Evolutionary conservation across 2,113 vertebrate genomes (phyloP).

Genomic region (Upupa epops): DNA sequence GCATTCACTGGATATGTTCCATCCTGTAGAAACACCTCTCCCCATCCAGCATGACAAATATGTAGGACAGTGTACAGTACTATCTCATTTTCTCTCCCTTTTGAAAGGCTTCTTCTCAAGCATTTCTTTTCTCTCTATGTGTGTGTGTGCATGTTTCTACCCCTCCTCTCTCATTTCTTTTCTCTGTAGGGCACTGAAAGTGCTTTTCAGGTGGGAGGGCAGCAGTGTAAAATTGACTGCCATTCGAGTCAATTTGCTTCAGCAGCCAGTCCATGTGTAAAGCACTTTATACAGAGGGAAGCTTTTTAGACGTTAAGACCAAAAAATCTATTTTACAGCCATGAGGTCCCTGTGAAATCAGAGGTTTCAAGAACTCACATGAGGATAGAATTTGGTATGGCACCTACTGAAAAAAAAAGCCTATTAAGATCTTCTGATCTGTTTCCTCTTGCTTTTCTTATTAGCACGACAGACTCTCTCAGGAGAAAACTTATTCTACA

Average conservation of each 20-base stretch:
- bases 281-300: slow-evolving; percentile 42
- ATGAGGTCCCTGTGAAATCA: slow-evolving; percentile 7
- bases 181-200: slow-evolving; percentile 49
- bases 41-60: neutral
- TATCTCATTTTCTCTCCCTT: neutral
- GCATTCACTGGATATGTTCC: neutral
- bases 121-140: neutral
- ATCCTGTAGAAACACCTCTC: slow-evolving; percentile 10
- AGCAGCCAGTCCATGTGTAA: slow-evolving; percentile 62
- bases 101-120: neutral
- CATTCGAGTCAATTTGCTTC: slow-evolving; percentile 63
- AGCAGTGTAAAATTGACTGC: slow-evolving; percentile 50
- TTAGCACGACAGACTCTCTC: neutral
- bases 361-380: slow-evolving; percentile 9
- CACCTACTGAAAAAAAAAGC: neutral
- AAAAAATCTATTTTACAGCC: slow-evolving; percentile 29
- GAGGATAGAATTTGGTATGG: slow-evolving; percentile 9
- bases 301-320: slow-evolving; percentile 39
- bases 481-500: neutral
- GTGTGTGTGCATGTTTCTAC: neutral
- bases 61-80: neutral
- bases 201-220: slow-evolving; percentile 57
- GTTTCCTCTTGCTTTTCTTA: slow-evolving; percentile 28
- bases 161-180: slow-evolving; percentile 37
- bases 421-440: slow-evolving; percentile 32